Percentiles rank a stretch among this genome's conserved stretches.
Evolutionary conservation across 2,888 invertebrate species (phyloP).

Genomic region (Folsomia candida): DNA sequence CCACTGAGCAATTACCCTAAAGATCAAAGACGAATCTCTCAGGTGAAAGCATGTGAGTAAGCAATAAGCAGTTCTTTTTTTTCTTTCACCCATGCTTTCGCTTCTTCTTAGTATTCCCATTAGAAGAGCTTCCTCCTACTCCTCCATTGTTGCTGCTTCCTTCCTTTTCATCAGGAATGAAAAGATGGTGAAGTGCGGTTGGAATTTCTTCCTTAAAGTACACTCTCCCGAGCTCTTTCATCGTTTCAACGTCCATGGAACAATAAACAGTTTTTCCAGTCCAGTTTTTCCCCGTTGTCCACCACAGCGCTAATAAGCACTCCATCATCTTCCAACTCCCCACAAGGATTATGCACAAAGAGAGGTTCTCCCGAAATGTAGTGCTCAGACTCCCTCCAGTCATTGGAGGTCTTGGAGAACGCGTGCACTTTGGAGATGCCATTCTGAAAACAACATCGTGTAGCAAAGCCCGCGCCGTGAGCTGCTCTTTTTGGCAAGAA

Average conservation of each 20-base stretch:
- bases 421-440: constrained; percentile 34
- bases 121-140: too few species aligned
- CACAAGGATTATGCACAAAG: constrained; percentile 55
- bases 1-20: too few species aligned
- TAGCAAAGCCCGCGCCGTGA: constrained; percentile 55
- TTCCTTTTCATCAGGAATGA: too few species aligned
- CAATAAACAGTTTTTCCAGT: too few species aligned
- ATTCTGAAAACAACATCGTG: constrained; percentile 51
- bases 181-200: constrained; percentile 15
- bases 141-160: too few species aligned
- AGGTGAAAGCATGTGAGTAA: too few species aligned
- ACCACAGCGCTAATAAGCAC: constrained; percentile 51
- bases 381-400: constrained; percentile 30
- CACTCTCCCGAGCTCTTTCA: constrained; percentile 64
- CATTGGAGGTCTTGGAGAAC: constrained; percentile 18
- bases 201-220: constrained; percentile 50
- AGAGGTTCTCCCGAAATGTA: constrained; percentile 55
- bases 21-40: too few species aligned
- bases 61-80: too few species aligned
- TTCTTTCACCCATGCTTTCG: too few species aligned
- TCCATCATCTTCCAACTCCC: constrained; percentile 58
- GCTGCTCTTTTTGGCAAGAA: constrained; percentile 54
- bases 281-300: constrained; percentile 46
- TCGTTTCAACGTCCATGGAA: constrained; percentile 53
- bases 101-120: too few species aligned